phyloP scores from a whole-genome alignment of 2,797 vertebrate species.

The Chanos chanos region DNA sequence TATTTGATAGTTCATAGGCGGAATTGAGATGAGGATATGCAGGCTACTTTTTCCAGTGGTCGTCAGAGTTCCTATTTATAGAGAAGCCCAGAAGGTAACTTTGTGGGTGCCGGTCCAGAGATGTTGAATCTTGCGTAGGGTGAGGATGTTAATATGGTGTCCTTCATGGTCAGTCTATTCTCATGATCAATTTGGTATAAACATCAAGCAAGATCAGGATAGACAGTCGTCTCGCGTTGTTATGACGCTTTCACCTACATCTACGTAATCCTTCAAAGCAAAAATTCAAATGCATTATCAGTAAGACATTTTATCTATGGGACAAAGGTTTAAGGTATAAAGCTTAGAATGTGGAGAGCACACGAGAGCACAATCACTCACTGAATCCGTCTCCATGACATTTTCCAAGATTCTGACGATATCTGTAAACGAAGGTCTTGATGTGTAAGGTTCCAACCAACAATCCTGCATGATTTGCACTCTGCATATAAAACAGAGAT shows the following conservation, averaged over 20 bases:
- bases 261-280: constrained; percentile 67
- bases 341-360: not conserved
- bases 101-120: no score
- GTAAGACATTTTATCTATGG: constrained; percentile 1
- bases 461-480: constrained; percentile 66
- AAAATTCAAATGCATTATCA: not conserved
- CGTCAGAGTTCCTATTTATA: no score
- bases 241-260: constrained; percentile 50
- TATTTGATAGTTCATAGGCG: no score
- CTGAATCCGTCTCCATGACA: constrained; percentile 65
- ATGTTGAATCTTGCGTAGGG: no score
- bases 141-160: not conserved
- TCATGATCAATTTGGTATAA: no score
- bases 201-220: no score
- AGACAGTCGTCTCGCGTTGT: constrained; percentile 36
- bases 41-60: no score
- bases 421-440: constrained; percentile 65
- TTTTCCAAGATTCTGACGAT: constrained; percentile 60
- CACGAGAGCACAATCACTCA: constrained; percentile 39
- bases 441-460: constrained; percentile 64
- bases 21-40: no score
- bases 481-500: constrained; percentile 37
- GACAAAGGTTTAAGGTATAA: not conserved
- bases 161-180: constrained; percentile 32
- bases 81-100: no score